Base-by-base conservation (phyloP, 2,113 vertebrate species). In the Stictonetta naevosa region DNA sequence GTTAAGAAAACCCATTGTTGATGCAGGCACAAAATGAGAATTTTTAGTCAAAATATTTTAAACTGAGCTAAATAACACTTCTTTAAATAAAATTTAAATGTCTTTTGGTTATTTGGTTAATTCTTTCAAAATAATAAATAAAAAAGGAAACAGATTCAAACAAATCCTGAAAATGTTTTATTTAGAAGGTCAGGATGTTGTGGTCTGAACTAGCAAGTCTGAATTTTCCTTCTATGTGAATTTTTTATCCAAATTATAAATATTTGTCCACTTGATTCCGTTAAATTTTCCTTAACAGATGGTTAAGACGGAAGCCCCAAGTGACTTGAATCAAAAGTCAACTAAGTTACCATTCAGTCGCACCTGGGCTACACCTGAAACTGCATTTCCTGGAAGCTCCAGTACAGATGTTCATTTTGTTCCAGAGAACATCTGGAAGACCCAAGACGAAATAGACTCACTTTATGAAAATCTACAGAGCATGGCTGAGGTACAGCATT, bases 331-430 rank as follows among this genome's bases (percentile, higher is more conserved):
- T 53, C 93, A 66, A 62, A 98, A 95, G 95, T 38, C 94, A 69
- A 56, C 38, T 62, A 97, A 92, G 16, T 92, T 96, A 13, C 58
- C 92, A 11, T 97, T 97, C 46, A 98, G 96, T 48, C 93, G 93
- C 87, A 98, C 97, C 10, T 81, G 94, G 38, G 40, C 81, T n/a
- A 97, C 97, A 6, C 58, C 93, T 34, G 98, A 99, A 97, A 94
- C 96, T 63, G 83, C 95, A 10, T 95, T 91, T 16, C 18, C 96
- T 38, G 88, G 63, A 63, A 71, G 88, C 3, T 79, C 72, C 40
- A 83, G 71, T 56, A 76, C 94, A n/a, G 98, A 99, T 92, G 95
- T 93, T 8, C 97, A 98, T 91, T 98, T 99, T 96, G 96, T 98
- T 90, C 97, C 98, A 59, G 97, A 98, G 21, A 98, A 98, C 3